These are phyloP conservation scores for Choloepus hoffmanni DNA, from an alignment of 2,113 vertebrate species.

Conservation along the genomic window DNA sequence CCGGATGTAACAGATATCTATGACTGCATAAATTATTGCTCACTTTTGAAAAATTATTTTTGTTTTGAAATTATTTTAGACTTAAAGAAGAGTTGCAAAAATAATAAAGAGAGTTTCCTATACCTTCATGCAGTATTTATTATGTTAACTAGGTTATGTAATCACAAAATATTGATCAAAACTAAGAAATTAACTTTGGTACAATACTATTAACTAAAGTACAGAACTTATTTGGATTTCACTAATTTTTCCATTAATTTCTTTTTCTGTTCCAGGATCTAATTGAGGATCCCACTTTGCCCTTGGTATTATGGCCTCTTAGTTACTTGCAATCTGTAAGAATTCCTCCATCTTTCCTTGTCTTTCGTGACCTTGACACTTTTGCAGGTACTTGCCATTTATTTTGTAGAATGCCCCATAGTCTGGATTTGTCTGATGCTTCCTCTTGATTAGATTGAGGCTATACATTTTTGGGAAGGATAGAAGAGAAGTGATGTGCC, in stretches of 20 bases:
- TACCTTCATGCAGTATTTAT: not conserved
- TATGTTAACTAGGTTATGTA: not conserved
- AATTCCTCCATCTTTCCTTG: not conserved
- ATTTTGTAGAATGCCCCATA: not conserved
- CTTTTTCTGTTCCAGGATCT: not conserved
- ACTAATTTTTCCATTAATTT: not conserved
- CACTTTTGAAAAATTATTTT: not conserved
- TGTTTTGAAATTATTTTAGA: conserved; percentile 40
- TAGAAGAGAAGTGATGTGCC: not conserved
- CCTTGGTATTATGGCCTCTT: conserved; percentile 43
- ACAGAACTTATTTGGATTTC: not conserved
- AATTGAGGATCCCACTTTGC: not conserved
- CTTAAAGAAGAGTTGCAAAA: conserved; percentile 1
- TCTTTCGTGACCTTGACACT: conserved; percentile 16
- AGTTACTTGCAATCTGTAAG: not conserved
- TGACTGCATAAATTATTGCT: not conserved
- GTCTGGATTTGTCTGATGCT: conserved; percentile 6
- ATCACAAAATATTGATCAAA: not conserved
- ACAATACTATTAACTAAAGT: not conserved
- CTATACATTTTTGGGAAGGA: not conserved
- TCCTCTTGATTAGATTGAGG: conserved; percentile 1
- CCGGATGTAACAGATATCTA: not conserved
- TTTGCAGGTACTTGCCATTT: conserved; percentile 17
- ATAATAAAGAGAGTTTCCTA: not conserved
- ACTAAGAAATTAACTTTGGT: not conserved